These are phyloP conservation scores for Felis chaus DNA, from an alignment of 2,113 vertebrate genomes.

Conservation along the genomic window DNA sequence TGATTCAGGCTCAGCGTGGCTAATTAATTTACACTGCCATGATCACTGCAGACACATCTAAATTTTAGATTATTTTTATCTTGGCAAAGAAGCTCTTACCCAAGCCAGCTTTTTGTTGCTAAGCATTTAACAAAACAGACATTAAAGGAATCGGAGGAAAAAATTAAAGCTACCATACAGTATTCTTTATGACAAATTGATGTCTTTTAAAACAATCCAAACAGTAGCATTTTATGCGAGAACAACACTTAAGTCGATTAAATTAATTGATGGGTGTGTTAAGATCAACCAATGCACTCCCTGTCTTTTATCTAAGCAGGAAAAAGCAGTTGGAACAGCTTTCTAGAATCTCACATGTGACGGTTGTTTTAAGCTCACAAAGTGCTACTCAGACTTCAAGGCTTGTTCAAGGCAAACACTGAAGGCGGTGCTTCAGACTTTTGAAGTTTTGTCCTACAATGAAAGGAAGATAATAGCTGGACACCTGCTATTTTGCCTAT, in stretches of 20 bases:
- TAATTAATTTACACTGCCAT: conserved; percentile 73
- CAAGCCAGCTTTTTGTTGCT: conserved; percentile 57
- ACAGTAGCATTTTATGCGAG: conserved; percentile 72
- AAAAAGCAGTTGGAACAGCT: conserved; percentile 40
- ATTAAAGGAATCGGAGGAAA: conserved; percentile 59
- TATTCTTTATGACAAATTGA: conserved; percentile 75
- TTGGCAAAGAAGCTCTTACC: conserved; percentile 62
- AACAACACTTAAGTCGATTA: conserved; percentile 73
- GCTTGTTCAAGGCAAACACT: not conserved
- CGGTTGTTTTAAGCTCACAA: not conserved
- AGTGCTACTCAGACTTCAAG: conserved; percentile 20
- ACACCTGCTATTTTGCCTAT: not conserved
- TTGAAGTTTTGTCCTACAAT: not conserved
- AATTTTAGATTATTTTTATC: conserved; percentile 75
- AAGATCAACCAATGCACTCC: conserved; percentile 70
- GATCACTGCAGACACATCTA: conserved; percentile 68
- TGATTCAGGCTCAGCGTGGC: conserved; percentile 65
- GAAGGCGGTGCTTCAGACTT: not conserved
- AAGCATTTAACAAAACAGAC: conserved; percentile 62
- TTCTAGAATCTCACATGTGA: not conserved
- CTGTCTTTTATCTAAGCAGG: conserved; percentile 70
- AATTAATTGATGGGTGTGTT: conserved; percentile 81
- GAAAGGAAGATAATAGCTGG: not conserved
- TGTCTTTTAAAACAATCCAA: conserved; percentile 71
- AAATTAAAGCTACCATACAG: conserved; percentile 49